A percentile compares a stretch with the other conserved stretches of the same genome.
Evolutionary conservation across 2,797 vertebrate genomes (phyloP).

Genomic region (Sternarchorhynchus goeldii): DNA sequence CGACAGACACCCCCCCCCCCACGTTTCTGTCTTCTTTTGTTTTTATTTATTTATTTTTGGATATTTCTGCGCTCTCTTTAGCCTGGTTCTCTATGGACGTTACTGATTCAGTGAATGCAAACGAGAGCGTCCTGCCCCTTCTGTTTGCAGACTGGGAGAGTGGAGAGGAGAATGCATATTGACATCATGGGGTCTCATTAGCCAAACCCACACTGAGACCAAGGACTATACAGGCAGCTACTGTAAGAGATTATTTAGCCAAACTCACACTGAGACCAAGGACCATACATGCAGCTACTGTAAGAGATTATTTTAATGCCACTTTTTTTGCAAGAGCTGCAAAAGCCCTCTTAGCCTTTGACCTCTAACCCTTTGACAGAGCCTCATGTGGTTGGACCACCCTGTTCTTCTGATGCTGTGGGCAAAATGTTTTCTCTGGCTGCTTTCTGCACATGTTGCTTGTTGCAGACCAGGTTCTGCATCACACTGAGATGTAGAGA

Average conservation of each 20-base stretch:
- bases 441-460: not conserved
- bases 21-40: slow-evolving; percentile 54
- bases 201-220: slow-evolving; percentile 70
- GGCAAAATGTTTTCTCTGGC: not conserved
- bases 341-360: not conserved
- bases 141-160: slow-evolving; percentile 61
- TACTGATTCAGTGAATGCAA: slow-evolving; percentile 74
- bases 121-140: slow-evolving; percentile 60
- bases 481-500: too few species aligned
- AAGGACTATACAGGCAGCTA: slow-evolving; percentile 64
- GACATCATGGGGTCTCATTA: slow-evolving; percentile 74
- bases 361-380: too few species aligned
- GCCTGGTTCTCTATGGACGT: slow-evolving; percentile 67
- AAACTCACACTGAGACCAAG: slow-evolving; percentile 70
- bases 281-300: slow-evolving; percentile 63
- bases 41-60: slow-evolving; percentile 29
- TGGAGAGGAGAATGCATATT: slow-evolving; percentile 58
- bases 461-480: not conserved
- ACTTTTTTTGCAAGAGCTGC: slow-evolving; percentile 46
- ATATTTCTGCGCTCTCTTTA: slow-evolving; percentile 29
- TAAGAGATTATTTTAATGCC: slow-evolving; percentile 66
- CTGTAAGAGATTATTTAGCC: slow-evolving; percentile 58
- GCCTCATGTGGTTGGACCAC: not conserved
- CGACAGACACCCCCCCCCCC: slow-evolving; percentile 49
- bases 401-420: not conserved